Base-by-base conservation (phyloP, 53 echinoderm and acorn worm species). In the Crossaster papposus region DNA sequence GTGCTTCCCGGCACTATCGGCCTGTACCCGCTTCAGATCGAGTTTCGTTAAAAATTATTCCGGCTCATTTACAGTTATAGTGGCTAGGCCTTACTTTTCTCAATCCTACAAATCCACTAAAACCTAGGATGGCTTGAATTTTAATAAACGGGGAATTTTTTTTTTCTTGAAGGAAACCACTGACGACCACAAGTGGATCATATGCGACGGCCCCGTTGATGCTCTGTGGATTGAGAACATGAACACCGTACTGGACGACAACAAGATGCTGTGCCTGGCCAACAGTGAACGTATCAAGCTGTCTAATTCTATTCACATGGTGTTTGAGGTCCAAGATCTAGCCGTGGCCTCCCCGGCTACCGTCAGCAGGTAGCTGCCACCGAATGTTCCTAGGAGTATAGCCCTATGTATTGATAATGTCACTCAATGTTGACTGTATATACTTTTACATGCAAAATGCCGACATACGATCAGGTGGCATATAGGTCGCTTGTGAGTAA, bases 171-270 rank as follows among this genome's bases (percentile, higher is more conserved):
- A 96, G 99, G 99, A 99, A 55, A 99, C 99, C 33, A 94, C 96
- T 20, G 99, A 96, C 38, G 99, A 99, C 79, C 99, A 99, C 85
- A 99, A 99, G 83, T 99, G 99, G 99, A 91, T 99, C n/a, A 92
- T 99, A 24, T 99, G 99, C 87, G 99, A 99, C 87, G 99, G 99
- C 20, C 99, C 99, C n/a, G 99, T 99, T 28, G 99, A 99, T 81
- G 99, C 99, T 2, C 93, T 99, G 11, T 99, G 99, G 99, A 99
- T 99, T 90, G 99, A 99, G 88, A 99, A 99, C 79, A 99, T 99
- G 99, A 99, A 99, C 93, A 99, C 99, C 14, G 99, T 99, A 50
- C 82, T 99, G 83, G 99, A 99, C 81, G 99, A 99, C 77, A 99
- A 99, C 91, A 99, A 99, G 88, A 99, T 99, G 99, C 64, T 98